Base-by-base conservation (phyloP, 2,888 invertebrate species). In the Lasioglossum calceatum region DNA sequence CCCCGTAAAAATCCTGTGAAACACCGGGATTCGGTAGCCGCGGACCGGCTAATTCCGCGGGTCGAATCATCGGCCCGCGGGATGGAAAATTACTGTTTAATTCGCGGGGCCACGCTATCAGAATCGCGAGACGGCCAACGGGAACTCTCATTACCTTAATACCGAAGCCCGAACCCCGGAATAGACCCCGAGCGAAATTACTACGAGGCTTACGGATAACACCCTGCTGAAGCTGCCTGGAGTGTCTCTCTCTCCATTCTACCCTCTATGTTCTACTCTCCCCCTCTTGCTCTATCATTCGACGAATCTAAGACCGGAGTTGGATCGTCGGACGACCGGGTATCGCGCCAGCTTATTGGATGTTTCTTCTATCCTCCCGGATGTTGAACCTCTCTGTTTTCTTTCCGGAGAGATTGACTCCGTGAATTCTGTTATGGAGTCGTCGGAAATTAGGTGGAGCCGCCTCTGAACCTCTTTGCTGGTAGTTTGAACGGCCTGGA, bases 61-160 rank as follows among this genome's bases (percentile, higher is more conserved):
- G 58, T 75, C 85, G 82, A 89, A 85, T 80, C 83, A 84, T 88
- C 61, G 74, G 61, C 39, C 44, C 64, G 64, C 72, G 80, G 80
- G 80, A 84, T 81, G 85, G 89, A 82, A 88, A 87, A 86, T 89
- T 79, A 74, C 85, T 80, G 61, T 89, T 86, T 89, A 90, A 89
- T 85, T 86, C 81, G 86, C 67, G 74, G 61, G 67, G 4, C 36
- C 44, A 36, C 50, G 75, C 71, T 67, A 89, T 85, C 79, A 83
- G 87, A 80, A 81, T 47, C 61, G 32, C 47, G 67, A 61, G 64
- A 44, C 67, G 64, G 74, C 70, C 79, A 77, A 23, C 73, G 83
- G 32, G 79, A 90, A 88, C 71, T 88, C 88, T 91, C 88, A 83
- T 88, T 91, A 87, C 77, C 88, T 87, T 89, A 87, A 91, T 90